These are phyloP conservation scores for Betta splendens DNA, from an alignment of 2,797 vertebrate species.

Conservation along the genomic window DNA sequence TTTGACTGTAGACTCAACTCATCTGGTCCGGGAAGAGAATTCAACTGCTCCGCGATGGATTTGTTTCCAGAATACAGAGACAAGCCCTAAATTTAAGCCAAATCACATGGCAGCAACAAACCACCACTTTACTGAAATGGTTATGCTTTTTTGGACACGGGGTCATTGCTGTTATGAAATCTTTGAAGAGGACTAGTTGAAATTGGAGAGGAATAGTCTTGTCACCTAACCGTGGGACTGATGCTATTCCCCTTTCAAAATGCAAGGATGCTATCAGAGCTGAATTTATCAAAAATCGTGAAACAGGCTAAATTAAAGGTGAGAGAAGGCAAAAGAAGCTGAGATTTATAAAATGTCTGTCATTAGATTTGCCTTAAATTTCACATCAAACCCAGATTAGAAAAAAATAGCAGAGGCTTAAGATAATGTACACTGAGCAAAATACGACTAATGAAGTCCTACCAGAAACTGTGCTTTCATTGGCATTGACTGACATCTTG, in stretches of 20 bases:
- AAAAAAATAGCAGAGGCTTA: conserved; percentile 9
- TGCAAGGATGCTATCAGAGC: background rate
- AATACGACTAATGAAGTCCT: background rate
- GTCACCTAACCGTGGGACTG: background rate
- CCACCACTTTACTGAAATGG: background rate
- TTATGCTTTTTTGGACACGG: background rate
- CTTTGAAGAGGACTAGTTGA: conserved; percentile 11
- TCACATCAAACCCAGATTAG: background rate
- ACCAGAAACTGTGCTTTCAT: background rate
- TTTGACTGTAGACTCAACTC: conserved; percentile 25
- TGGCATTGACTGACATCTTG: conserved; percentile 14
- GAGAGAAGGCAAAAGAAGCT: conserved; percentile 4
- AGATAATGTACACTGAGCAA: conserved; percentile 1
- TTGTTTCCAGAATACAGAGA: background rate
- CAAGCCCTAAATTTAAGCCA: background rate
- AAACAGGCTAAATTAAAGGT: conserved; percentile 15
- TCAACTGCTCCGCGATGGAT: conserved; percentile 13
- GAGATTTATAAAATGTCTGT: background rate
- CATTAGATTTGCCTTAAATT: background rate
- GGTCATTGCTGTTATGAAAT: background rate
- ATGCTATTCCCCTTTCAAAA: conserved; percentile 4
- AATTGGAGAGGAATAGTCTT: background rate
- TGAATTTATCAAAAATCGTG: background rate
- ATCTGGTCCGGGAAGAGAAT: conserved; percentile 8
- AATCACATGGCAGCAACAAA: background rate